These are phyloP conservation scores for Atta cephalotes DNA, from an alignment of 1,140 invertebrate genomes.

Conservation along the genomic window DNA sequence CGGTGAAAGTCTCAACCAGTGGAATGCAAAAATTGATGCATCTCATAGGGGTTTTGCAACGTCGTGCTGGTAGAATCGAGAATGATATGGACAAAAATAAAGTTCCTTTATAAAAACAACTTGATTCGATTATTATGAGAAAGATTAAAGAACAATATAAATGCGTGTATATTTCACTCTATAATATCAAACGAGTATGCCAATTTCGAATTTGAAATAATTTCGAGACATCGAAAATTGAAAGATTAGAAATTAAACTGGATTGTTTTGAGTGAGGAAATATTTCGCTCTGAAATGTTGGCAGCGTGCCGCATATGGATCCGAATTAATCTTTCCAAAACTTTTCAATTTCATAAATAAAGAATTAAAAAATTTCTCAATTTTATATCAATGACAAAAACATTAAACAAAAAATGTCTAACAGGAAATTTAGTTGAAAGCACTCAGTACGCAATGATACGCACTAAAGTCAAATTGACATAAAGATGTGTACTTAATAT, in stretches of 20 bases:
- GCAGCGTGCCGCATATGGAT: too few relatives aligned
- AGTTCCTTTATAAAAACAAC: neutral
- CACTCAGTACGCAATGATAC: too few relatives aligned
- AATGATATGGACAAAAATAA: neutral
- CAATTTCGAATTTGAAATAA: neutral
- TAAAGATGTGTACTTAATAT: too few relatives aligned
- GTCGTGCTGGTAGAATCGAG: slow-evolving; percentile 38
- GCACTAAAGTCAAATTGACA: too few relatives aligned
- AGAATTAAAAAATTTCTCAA: neutral
- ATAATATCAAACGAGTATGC: neutral
- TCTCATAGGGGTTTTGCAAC: slow-evolving; percentile 20
- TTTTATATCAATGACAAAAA: neutral
- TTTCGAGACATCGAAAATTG: neutral
- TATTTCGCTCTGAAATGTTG: neutral
- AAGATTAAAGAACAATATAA: neutral
- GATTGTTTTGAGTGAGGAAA: neutral
- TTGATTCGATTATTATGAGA: neutral
- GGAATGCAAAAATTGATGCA: slow-evolving; percentile 47
- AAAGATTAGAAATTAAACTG: neutral
- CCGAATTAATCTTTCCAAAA: neutral
- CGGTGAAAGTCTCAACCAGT: slow-evolving; percentile 48
- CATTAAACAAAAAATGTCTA: neutral
- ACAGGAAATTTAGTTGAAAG: too few relatives aligned
- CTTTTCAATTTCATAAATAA: neutral
- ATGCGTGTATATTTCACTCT: neutral